Evolutionary conservation across 2,113 vertebrate genomes (phyloP).

Genomic region (Leucopsar rothschildi): DNA sequence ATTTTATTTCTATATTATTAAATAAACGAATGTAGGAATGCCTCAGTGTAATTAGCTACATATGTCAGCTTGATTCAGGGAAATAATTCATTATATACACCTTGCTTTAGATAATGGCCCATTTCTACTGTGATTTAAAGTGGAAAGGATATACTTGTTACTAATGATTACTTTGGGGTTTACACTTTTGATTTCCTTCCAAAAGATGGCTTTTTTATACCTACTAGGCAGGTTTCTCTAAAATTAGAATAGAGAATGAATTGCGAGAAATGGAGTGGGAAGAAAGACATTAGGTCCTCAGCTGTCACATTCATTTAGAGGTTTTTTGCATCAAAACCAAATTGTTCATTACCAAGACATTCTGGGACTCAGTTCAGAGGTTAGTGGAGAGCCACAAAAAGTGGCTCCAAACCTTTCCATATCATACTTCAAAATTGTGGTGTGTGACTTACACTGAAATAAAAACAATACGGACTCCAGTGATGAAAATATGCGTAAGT

Average conservation of each 20-base stretch:
- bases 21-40: background rate
- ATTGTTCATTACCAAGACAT: background rate
- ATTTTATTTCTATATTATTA: background rate
- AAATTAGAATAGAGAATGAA: background rate
- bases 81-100: background rate
- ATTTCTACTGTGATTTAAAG: background rate
- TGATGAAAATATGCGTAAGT: background rate
- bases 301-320: background rate
- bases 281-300: background rate
- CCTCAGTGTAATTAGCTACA: background rate
- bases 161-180: background rate
- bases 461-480: background rate
- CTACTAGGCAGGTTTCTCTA: background rate
- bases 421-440: background rate
- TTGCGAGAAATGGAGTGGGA: rapidly evolving
- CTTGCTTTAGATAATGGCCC: background rate
- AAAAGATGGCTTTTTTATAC: background rate
- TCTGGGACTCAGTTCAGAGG: background rate
- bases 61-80: background rate
- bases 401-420: background rate
- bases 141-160: background rate
- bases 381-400: background rate
- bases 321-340: background rate
- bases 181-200: background rate
- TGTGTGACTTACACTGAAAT: background rate